Evolutionary conservation across 2,888 invertebrate species (phyloP).

Genomic region (Apodemia hepburni): DNA sequence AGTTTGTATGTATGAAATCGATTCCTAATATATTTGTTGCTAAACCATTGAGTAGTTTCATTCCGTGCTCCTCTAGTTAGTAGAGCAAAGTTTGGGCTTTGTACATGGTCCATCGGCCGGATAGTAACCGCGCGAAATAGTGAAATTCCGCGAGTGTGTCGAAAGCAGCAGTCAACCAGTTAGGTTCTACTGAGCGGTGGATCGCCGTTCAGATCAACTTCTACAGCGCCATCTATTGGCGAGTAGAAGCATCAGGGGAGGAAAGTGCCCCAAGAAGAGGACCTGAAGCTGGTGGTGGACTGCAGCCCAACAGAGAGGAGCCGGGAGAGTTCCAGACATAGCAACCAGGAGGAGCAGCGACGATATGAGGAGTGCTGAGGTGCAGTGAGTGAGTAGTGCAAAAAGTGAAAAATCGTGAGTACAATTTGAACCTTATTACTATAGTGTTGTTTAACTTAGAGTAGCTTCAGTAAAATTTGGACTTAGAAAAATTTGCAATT

Average conservation of each 20-base stretch:
- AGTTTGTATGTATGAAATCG: no score
- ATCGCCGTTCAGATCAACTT: neutral
- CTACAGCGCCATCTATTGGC: neutral
- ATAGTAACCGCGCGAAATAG: neutral
- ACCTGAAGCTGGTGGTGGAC: constrained; percentile 6
- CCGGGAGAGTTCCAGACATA: neutral
- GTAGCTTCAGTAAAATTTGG: neutral
- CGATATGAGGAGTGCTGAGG: neutral
- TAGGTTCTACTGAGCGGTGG: neutral
- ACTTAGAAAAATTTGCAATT: neutral
- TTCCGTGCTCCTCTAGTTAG: no score
- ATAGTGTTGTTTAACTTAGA: neutral
- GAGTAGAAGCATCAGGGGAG: constrained; percentile 1
- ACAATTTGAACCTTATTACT: constrained; percentile 5
- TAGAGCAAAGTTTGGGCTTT: neutral
- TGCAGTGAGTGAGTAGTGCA: constrained; percentile 1
- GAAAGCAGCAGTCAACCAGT: constrained; percentile 1
- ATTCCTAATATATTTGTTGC: no score
- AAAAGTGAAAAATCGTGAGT: constrained; percentile 5
- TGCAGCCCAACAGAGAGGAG: constrained; percentile 4
- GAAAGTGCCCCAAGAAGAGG: neutral
- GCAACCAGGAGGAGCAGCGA: neutral
- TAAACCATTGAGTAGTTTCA: no score
- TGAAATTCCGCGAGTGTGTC: neutral
- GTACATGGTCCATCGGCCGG: constrained; percentile 1